Conservation (phyloP, 2,888 invertebrate species). For the Chaitophorus viminalis region DNA sequence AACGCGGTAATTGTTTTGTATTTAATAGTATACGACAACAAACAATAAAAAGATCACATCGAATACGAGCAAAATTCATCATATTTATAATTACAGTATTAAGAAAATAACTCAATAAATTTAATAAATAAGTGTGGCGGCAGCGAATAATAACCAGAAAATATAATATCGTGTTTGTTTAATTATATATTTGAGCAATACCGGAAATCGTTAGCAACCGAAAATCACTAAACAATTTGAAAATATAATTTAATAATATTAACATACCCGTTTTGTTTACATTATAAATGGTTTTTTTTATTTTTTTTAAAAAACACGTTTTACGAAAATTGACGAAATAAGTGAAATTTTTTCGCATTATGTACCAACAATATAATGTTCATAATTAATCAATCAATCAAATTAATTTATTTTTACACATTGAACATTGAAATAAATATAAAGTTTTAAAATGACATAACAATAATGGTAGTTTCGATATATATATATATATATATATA, state of each 20-base stretch:
- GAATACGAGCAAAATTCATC: not conserved
- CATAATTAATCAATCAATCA: not conserved
- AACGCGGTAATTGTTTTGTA: not conserved
- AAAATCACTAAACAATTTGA: slow-evolving; percentile 4
- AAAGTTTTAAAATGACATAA: slow-evolving; percentile 20
- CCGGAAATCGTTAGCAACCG: not conserved
- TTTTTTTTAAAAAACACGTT: not conserved
- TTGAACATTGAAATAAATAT: slow-evolving; percentile 24
- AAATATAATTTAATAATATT: slow-evolving; percentile 43
- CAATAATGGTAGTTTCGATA: slow-evolving; percentile 32
- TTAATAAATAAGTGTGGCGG: not conserved
- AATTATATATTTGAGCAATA: slow-evolving; percentile 51
- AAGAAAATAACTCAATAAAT: not conserved
- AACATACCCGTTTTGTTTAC: slow-evolving; percentile 14
- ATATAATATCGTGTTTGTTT: not conserved
- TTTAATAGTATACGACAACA: not conserved
- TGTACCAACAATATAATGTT: not conserved
- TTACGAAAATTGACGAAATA: slow-evolving; percentile 20
- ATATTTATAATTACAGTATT: not conserved
- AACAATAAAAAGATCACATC: not conserved
- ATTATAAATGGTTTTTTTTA: not conserved
- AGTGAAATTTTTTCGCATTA: not conserved
- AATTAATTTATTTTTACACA: not conserved
- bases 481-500: too few species aligned
- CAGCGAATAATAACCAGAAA: not conserved